A percentile compares a stretch with the other conserved stretches of the same genome.
phyloP scores from a whole-genome alignment of 2,797 vertebrate species.

The Tenualosa thibaudeaui region DNA sequence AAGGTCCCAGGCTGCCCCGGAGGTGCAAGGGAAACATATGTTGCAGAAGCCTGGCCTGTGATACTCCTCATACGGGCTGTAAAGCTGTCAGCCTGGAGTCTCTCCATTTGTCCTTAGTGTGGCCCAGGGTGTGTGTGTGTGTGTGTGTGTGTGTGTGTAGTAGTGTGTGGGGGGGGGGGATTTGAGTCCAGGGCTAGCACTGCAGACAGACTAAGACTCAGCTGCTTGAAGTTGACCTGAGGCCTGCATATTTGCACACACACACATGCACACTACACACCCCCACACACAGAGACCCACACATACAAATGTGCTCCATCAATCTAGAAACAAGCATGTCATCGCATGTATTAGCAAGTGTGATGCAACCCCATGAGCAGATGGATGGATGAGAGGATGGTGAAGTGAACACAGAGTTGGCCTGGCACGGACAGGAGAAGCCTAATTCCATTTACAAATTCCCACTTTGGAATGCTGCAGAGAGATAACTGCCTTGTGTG shows the following conservation, averaged over 20 bases:
- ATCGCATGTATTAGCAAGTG: too few species aligned
- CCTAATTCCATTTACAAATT: neutral
- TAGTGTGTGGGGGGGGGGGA: too few species aligned
- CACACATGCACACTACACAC: neutral
- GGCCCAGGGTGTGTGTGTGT: neutral
- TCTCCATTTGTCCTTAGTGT: neutral
- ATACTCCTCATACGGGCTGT: neutral
- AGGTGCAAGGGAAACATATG: slow-evolving; percentile 30
- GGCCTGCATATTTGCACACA: neutral
- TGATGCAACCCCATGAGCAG: too few species aligned
- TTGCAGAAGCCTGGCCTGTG: slow-evolving; percentile 19
- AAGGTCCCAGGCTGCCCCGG: slow-evolving; percentile 21
- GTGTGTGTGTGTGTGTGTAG: neutral
- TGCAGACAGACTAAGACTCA: neutral
- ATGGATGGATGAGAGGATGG: too few species aligned
- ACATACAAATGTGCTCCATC: neutral
- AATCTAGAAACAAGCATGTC: too few species aligned
- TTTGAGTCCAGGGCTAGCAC: neutral
- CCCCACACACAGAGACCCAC: neutral
- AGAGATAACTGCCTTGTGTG: too few species aligned
- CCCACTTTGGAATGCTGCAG: too few species aligned
- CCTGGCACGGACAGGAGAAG: too few species aligned
- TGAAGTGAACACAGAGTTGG: too few species aligned
- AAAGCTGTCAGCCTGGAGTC: slow-evolving; percentile 27
- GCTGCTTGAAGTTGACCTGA: neutral